Evolutionary conservation across 2,113 vertebrate species (phyloP).

Genomic region (Menidia beryllina): DNA sequence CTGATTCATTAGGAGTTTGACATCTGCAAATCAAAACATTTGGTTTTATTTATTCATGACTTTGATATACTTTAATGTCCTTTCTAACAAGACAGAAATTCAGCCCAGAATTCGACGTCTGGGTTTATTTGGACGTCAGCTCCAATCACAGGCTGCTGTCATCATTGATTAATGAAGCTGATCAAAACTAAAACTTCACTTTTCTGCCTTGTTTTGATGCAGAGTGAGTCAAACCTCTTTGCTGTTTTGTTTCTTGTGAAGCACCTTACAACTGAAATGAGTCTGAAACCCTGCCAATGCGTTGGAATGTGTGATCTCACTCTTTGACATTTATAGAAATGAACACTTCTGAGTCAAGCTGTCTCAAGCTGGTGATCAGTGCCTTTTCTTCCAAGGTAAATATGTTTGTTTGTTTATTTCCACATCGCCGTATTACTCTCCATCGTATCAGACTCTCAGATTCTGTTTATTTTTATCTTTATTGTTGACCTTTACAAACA

Average conservation of each 20-base stretch:
- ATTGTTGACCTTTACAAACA: neutral
- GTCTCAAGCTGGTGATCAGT: conserved; percentile 1
- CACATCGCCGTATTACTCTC: neutral
- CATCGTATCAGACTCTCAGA: neutral
- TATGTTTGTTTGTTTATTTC: neutral
- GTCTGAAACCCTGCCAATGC: neutral
- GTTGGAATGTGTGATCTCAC: conserved; percentile 15
- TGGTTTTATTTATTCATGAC: conserved; percentile 13
- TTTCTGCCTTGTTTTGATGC: too few relatives aligned
- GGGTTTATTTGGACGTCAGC: too few relatives aligned
- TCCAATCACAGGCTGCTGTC: too few relatives aligned
- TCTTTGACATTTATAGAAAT: conserved; percentile 12
- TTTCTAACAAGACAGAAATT: neutral
- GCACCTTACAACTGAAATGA: neutral
- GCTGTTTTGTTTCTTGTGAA: neutral
- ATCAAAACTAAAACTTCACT: too few relatives aligned
- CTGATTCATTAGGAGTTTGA: neutral
- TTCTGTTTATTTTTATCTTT: neutral
- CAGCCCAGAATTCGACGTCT: too few relatives aligned
- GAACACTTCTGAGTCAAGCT: neutral
- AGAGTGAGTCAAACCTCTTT: neutral
- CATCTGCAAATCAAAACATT: neutral
- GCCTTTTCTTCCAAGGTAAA: neutral
- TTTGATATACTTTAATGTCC: neutral
- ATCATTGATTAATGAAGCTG: neutral